These are phyloP conservation scores for Menura novaehollandiae DNA, from an alignment of 2,113 vertebrate genomes.

Conservation along the genomic window DNA sequence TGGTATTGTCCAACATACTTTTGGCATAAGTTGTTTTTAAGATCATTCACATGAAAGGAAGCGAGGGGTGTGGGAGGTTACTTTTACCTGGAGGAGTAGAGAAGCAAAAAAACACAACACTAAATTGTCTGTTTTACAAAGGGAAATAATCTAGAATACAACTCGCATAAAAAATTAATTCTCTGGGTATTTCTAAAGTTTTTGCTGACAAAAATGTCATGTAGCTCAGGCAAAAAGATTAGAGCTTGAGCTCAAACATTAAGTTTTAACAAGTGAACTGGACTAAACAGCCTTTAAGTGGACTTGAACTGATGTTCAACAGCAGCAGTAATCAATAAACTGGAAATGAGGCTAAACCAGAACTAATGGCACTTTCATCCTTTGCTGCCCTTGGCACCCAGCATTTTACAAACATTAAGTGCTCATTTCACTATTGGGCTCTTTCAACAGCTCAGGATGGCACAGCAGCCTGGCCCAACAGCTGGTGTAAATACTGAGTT, in stretches of 20 bases:
- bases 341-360: not conserved
- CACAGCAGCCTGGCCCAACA: not conserved
- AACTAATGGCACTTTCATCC: not conserved
- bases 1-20: not conserved
- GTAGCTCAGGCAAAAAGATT: not conserved
- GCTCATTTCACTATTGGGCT: not conserved
- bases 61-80: not conserved
- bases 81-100: not conserved
- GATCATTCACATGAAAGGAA: not conserved
- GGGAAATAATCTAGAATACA: not conserved
- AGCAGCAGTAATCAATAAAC: not conserved
- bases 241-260: not conserved
- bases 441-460: not conserved
- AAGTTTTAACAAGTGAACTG: not conserved
- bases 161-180: not conserved
- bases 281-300: not conserved
- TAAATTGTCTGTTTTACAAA: not conserved
- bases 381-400: not conserved
- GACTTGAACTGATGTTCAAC: not conserved
- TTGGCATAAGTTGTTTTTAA: not conserved
- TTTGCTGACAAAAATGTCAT: not conserved
- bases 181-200: not conserved
- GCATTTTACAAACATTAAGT: not conserved
- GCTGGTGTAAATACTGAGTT: not conserved
- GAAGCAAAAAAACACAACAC: not conserved